Percentiles rank a stretch among this genome's conserved stretches.
phyloP scores from a whole-genome alignment of 2,797 vertebrate genomes.

The Tenualosa thibaudeaui region DNA sequence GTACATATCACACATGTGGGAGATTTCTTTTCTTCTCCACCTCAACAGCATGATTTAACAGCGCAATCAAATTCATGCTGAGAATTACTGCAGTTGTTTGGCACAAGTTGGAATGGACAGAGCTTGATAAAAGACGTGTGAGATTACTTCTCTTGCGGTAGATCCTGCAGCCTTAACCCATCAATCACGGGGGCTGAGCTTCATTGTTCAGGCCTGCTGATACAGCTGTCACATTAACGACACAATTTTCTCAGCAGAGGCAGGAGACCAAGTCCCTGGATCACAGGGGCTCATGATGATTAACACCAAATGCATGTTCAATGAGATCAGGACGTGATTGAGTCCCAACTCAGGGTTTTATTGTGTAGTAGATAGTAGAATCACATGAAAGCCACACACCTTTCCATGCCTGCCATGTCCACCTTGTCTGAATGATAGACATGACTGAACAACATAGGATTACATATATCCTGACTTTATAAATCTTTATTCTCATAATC shows the following conservation, averaged over 20 bases:
- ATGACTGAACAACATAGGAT: not conserved
- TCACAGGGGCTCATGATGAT: conserved; percentile 34
- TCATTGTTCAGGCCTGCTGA: conserved; percentile 38
- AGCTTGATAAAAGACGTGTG: conserved; percentile 12
- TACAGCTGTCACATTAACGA: conserved; percentile 43
- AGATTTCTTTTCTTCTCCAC: not conserved
- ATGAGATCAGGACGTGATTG: not conserved
- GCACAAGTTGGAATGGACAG: not conserved
- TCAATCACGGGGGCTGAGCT: conserved; percentile 39
- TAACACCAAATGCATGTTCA: conserved; percentile 33
- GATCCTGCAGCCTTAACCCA: conserved; percentile 44
- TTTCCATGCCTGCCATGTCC: not conserved
- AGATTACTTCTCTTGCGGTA: conserved; percentile 26
- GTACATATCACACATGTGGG: not conserved
- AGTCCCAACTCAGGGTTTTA: not conserved
- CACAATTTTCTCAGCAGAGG: conserved; percentile 41
- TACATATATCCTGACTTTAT: not conserved
- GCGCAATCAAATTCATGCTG: not conserved
- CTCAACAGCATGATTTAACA: conserved; percentile 15
- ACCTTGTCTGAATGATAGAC: not conserved
- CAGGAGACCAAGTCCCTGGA: conserved; percentile 35
- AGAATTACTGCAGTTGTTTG: not conserved
- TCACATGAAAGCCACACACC: not conserved
- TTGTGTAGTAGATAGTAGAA: not conserved
- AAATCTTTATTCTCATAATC: not conserved